A percentile compares a stretch with the other conserved stretches of the same genome.
Conservation (phyloP, 1,140 invertebrate genomes). For the Reticulitermes speratus region DNA sequence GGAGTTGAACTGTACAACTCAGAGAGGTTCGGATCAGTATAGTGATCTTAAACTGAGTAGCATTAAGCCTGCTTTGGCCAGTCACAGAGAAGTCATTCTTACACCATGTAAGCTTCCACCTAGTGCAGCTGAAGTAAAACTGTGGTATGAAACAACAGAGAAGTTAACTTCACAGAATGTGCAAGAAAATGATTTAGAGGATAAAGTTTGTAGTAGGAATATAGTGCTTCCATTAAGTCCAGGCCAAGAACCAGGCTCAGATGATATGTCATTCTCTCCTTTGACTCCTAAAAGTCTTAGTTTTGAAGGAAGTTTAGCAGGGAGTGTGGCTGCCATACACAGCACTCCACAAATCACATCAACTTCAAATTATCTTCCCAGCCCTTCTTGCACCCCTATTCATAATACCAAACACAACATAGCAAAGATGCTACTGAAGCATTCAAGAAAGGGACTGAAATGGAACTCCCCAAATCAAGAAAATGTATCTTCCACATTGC, state of each 20-base stretch:
- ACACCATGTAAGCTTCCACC: not conserved
- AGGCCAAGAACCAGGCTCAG: not conserved
- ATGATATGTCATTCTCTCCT: not conserved
- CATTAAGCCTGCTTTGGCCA: conserved; percentile 22
- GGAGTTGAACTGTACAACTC: not conserved
- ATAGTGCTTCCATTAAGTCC: not conserved
- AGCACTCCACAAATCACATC: not conserved
- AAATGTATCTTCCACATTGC: not conserved
- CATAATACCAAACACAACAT: not conserved
- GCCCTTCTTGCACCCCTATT: not conserved
- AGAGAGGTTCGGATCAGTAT: not conserved
- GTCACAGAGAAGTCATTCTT: conserved; percentile 16
- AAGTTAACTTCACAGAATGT: not conserved
- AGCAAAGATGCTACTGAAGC: not conserved
- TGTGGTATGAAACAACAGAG: not conserved
- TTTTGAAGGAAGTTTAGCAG: not conserved
- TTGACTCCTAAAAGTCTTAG: not conserved
- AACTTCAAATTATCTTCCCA: not conserved
- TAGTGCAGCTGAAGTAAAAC: not conserved
- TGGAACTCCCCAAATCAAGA: not conserved
- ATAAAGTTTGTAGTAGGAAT: not conserved
- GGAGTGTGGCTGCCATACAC: not conserved
- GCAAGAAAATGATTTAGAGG: not conserved
- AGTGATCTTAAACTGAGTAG: not conserved
- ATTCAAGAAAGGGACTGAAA: not conserved